phyloP scores from a whole-genome alignment of 2,797 vertebrate species.

The Delichon dasypus region DNA sequence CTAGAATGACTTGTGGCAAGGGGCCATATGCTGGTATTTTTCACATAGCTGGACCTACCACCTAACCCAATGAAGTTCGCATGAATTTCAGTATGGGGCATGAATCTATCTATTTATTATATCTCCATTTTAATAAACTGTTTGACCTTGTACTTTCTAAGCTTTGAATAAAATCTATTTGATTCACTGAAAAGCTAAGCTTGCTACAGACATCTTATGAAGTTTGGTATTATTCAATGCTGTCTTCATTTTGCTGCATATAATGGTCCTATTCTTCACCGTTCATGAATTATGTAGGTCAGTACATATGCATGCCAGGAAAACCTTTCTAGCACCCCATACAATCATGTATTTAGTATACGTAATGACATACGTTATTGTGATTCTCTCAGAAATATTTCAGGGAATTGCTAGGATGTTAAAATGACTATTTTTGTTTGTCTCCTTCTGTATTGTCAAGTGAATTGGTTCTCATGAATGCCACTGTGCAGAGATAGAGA shows the following conservation, averaged over 20 bases:
- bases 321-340: constrained; percentile 39
- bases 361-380: background rate
- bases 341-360: constrained; percentile 38
- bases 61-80: constrained; percentile 2
- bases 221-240: constrained; percentile 33
- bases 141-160: constrained; percentile 20
- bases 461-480: background rate
- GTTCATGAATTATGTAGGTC: constrained; percentile 61
- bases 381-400: constrained; percentile 31
- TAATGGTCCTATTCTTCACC: constrained; percentile 32
- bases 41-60: constrained; percentile 17
- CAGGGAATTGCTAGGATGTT: background rate
- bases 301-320: background rate
- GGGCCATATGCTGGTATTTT: constrained; percentile 18
- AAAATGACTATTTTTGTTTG: background rate
- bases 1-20: constrained; percentile 25
- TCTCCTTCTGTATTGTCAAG: background rate
- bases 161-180: constrained; percentile 32
- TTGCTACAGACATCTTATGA: background rate
- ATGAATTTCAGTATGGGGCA: background rate
- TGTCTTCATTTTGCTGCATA: constrained; percentile 20
- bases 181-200: constrained; percentile 13
- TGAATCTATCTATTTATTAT: constrained; percentile 6
- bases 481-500: background rate
- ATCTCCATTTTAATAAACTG: constrained; percentile 35